Percentiles rank a stretch among this genome's conserved stretches.
Conservation (phyloP, 2,797 vertebrate genomes). For the Furcifer pardalis region DNA sequence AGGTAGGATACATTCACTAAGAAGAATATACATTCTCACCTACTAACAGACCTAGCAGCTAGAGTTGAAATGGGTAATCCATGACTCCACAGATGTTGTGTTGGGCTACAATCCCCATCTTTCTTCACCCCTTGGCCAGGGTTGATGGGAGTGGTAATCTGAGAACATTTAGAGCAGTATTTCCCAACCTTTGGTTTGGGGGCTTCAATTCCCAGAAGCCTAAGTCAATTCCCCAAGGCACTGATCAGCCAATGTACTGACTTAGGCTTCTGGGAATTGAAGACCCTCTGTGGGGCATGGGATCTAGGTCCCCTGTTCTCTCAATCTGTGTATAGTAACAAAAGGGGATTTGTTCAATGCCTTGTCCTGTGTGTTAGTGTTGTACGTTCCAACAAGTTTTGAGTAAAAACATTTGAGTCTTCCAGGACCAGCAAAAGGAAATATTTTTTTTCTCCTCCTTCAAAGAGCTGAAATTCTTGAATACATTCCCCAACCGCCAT, state of each 20-base stretch:
- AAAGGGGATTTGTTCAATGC: not conserved
- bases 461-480: not conserved
- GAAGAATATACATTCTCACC: not conserved
- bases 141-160: not conserved
- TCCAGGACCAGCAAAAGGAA: not conserved
- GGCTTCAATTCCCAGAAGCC: too few species aligned
- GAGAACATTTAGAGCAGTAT: not conserved
- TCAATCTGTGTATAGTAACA: not conserved
- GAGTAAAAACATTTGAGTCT: not conserved
- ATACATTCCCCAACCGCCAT: not conserved
- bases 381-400: not conserved
- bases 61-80: not conserved
- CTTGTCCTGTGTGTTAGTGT: not conserved
- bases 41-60: not conserved
- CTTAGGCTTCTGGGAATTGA: too few species aligned
- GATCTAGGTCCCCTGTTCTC: not conserved
- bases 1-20: not conserved
- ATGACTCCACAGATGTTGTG: not conserved
- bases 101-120: not conserved
- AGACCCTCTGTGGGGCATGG: too few species aligned
- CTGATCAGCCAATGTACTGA: too few species aligned
- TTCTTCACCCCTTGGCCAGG: not conserved
- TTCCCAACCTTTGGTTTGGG: too few species aligned
- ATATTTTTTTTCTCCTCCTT: not conserved
- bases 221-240: too few species aligned